These are phyloP conservation scores for Auanema sp. DNA, from an alignment of 2,888 invertebrate genomes.

Conservation along the genomic window DNA sequence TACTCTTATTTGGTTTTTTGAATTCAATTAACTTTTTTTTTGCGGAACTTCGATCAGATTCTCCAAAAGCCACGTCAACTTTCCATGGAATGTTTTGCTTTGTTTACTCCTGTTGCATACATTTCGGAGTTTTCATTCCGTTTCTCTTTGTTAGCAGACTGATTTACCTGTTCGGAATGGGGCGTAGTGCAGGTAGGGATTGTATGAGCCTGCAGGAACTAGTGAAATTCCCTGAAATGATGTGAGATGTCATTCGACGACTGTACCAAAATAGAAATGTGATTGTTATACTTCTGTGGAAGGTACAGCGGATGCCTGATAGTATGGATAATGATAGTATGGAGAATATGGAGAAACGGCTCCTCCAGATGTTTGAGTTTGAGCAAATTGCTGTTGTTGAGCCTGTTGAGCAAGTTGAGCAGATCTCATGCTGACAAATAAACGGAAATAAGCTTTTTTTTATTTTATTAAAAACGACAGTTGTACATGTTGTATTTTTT, in stretches of 20 bases:
- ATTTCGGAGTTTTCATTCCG: too few species aligned
- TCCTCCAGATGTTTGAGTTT: background rate
- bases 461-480: constrained; percentile 2
- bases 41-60: too few species aligned
- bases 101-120: too few species aligned
- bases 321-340: constrained; percentile 13
- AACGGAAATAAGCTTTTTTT: background rate
- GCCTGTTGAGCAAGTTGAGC: constrained; percentile 18
- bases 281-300: too few species aligned
- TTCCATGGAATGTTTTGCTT: too few species aligned
- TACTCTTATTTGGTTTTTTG: too few species aligned
- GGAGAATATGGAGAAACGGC: constrained; percentile 6
- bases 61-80: too few species aligned
- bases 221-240: background rate
- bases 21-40: too few species aligned
- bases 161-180: background rate
- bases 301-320: constrained; percentile 8
- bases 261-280: too few species aligned
- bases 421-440: constrained; percentile 10
- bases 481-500: background rate
- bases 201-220: constrained; percentile 6
- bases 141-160: too few species aligned
- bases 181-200: constrained; percentile 12
- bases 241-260: background rate
- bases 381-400: constrained; percentile 2